Evolutionary conservation across 2,888 invertebrate genomes (phyloP).

Genomic region (Eilema caniola): DNA sequence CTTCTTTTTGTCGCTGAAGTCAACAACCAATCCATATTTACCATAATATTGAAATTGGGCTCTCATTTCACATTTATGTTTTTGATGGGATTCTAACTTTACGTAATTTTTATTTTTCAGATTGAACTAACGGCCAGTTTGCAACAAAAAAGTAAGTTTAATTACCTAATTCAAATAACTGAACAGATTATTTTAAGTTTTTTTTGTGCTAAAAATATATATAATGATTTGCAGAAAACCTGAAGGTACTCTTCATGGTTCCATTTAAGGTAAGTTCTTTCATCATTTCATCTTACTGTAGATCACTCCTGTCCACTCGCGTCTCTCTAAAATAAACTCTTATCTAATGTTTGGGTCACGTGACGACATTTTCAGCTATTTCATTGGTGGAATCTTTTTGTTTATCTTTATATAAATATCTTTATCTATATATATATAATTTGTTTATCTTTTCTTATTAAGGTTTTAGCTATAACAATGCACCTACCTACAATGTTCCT

Average conservation of each 20-base stretch:
- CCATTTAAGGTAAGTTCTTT: not conserved
- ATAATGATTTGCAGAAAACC: not conserved
- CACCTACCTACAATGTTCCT: no score
- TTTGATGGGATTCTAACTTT: no score
- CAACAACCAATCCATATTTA: no score
- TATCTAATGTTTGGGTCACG: no score
- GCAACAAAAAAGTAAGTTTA: constrained; percentile 35
- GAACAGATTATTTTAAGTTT: not conserved
- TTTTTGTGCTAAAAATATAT: not conserved
- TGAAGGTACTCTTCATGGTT: not conserved
- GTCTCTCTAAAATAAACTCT: no score
- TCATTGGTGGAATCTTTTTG: not conserved
- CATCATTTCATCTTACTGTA: not conserved
- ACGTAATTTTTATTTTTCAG: constrained; percentile 7
- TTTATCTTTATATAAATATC: no score
- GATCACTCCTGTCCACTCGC: not conserved
- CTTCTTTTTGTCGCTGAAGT: no score
- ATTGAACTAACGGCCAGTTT: constrained; percentile 19
- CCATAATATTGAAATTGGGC: no score
- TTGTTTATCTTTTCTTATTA: no score
- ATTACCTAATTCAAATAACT: not conserved
- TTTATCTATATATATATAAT: no score
- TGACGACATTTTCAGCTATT: not conserved
- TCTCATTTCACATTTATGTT: no score
- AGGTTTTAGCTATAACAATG: no score